These are phyloP conservation scores for Tragelaphus strepsiceros DNA, from an alignment of 2,113 vertebrate genomes.

Conservation along the genomic window DNA sequence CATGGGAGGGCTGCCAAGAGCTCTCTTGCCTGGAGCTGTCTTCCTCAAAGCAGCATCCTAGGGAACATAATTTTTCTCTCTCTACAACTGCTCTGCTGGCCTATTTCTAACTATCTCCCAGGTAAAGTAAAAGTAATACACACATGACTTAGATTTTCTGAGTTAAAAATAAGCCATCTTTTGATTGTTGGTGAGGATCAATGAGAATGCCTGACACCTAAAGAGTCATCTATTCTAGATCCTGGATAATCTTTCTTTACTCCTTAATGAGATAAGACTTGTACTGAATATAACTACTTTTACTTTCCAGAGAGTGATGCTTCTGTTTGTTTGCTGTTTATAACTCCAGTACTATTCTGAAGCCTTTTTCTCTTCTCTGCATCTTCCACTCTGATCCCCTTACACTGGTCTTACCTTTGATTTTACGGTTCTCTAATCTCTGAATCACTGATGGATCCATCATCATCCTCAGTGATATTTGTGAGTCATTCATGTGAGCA, in stretches of 20 bases:
- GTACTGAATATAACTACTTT: background rate
- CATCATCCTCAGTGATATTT: background rate
- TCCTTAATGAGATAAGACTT: background rate
- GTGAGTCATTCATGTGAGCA: background rate
- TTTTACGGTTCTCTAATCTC: background rate
- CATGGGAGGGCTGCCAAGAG: background rate
- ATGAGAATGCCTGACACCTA: background rate
- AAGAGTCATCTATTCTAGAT: background rate
- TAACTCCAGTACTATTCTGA: background rate
- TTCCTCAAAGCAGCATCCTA: background rate
- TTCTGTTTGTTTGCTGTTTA: background rate
- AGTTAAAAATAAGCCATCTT: background rate
- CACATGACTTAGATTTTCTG: background rate
- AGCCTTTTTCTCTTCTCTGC: background rate
- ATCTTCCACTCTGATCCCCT: background rate
- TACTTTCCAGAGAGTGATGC: background rate
- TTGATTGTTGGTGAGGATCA: background rate
- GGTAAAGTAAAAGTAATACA: background rate
- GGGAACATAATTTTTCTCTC: background rate
- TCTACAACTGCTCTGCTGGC: background rate
- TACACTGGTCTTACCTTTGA: background rate
- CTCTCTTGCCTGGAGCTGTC: background rate
- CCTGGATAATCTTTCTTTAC: background rate
- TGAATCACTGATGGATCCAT: background rate
- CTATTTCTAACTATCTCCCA: background rate